Conservation (phyloP, 2,113 vertebrate species). For the Microcebus ravelobensis region DNA sequence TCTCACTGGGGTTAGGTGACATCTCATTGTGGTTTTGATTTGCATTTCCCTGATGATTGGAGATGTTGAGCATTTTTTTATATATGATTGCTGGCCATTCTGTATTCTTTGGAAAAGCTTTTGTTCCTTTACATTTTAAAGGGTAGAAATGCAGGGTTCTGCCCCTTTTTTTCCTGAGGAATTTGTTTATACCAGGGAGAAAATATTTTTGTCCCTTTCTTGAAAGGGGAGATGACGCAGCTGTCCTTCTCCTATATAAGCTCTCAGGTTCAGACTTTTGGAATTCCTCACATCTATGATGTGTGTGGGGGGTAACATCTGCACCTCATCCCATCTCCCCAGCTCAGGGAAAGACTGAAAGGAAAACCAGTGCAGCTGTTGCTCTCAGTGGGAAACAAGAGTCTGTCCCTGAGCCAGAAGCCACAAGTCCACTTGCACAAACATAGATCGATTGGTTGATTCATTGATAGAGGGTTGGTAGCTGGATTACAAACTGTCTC, state of each 20-base stretch:
- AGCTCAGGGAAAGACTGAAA: accelerated
- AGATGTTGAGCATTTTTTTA: too few relatives aligned
- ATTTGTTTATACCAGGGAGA: background rate
- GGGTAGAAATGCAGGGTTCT: background rate
- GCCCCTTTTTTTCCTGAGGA: too few relatives aligned
- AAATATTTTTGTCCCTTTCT: background rate
- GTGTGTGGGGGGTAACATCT: accelerated
- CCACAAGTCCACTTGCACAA: background rate
- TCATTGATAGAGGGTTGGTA: background rate
- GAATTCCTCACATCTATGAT: background rate
- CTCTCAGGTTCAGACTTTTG: accelerated
- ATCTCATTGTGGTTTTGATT: too few relatives aligned
- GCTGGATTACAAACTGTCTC: background rate
- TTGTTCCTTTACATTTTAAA: background rate
- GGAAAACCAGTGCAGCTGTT: accelerated
- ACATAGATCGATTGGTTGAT: accelerated
- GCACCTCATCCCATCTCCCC: accelerated
- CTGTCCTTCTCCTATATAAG: accelerated
- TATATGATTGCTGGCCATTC: too few relatives aligned
- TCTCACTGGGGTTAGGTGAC: too few relatives aligned
- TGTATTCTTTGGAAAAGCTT: too few relatives aligned
- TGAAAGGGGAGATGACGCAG: accelerated
- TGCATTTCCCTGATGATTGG: too few relatives aligned
- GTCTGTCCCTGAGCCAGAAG: background rate
- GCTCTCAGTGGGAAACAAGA: accelerated